Percentiles rank a stretch among this genome's conserved stretches.
These are phyloP conservation scores for Magallana angulata DNA, from an alignment of 1,140 invertebrate genomes.

Conservation along the genomic window DNA sequence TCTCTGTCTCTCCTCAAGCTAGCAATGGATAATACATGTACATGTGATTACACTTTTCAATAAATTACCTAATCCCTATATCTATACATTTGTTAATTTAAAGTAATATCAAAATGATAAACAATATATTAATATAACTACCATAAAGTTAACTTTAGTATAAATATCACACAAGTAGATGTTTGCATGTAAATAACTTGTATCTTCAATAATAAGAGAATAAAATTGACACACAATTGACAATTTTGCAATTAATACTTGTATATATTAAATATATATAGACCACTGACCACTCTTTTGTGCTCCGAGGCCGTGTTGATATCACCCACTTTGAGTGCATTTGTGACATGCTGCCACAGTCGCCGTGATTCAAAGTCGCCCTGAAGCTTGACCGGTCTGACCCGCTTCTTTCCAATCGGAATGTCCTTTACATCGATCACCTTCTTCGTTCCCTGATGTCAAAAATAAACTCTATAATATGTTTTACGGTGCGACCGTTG, in stretches of 20 bases:
- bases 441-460: conserved; percentile 69
- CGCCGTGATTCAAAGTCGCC: conserved; percentile 76
- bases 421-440: conserved; percentile 70
- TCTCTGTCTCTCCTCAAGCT: conserved; percentile 75
- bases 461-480: conserved; percentile 29
- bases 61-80: no score
- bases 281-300: conserved; percentile 74
- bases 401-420: conserved; percentile 70
- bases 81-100: no score
- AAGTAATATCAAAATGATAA: no score
- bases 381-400: conserved; percentile 74
- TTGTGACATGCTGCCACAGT: conserved; percentile 78
- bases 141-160: no score
- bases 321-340: conserved; percentile 72
- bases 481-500: no score
- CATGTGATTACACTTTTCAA: not conserved
- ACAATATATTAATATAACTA: no score
- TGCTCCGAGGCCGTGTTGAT: conserved; percentile 78
- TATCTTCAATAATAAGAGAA: no score
- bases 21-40: conserved; percentile 33
- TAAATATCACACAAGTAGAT: no score
- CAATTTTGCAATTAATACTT: no score
- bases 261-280: no score
- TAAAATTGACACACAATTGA: no score
- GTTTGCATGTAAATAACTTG: no score